Conservation (phyloP, 1,140 invertebrate genomes). For the Laodelphax striatellus region DNA sequence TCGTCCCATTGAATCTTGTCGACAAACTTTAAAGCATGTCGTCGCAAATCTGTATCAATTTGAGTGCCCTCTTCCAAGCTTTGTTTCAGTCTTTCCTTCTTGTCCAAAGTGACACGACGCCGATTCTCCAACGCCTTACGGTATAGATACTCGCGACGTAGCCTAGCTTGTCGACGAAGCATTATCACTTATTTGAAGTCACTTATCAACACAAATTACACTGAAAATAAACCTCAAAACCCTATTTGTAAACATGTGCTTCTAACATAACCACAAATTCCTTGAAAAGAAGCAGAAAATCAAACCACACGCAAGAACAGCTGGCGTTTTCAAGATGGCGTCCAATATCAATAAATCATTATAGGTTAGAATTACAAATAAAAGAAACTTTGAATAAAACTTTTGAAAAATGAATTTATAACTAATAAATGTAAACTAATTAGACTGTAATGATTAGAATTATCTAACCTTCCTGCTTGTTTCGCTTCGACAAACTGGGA, state of each 20-base stretch:
- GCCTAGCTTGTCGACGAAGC: slow-evolving; percentile 80
- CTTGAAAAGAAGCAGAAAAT: background rate
- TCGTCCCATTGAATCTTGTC: slow-evolving; percentile 87
- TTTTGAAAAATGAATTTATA: background rate
- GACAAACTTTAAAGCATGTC: slow-evolving; percentile 68
- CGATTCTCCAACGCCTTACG: slow-evolving; percentile 82
- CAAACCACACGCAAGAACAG: too few relatives aligned
- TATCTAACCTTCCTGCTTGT: background rate
- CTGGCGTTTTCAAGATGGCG: background rate
- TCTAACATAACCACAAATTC: background rate
- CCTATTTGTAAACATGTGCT: background rate
- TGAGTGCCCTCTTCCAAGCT: slow-evolving; percentile 71
- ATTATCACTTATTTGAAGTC: slow-evolving; percentile 31
- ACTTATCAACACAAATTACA: background rate
- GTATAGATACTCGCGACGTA: slow-evolving; percentile 89
- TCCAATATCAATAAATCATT: background rate
- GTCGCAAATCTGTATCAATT: slow-evolving; percentile 73
- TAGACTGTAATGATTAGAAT: background rate
- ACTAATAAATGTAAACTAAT: background rate
- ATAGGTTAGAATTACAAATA: background rate
- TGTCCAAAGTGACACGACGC: slow-evolving; percentile 76
- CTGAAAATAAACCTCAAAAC: background rate
- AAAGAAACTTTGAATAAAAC: background rate
- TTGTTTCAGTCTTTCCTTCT: slow-evolving; percentile 71
- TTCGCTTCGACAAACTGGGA: background rate